Evolutionary conservation across 2,797 vertebrate genomes (phyloP), one percentile per base, ranked within the genome.

Genomic region (Sebastes trivittatus): DNA sequence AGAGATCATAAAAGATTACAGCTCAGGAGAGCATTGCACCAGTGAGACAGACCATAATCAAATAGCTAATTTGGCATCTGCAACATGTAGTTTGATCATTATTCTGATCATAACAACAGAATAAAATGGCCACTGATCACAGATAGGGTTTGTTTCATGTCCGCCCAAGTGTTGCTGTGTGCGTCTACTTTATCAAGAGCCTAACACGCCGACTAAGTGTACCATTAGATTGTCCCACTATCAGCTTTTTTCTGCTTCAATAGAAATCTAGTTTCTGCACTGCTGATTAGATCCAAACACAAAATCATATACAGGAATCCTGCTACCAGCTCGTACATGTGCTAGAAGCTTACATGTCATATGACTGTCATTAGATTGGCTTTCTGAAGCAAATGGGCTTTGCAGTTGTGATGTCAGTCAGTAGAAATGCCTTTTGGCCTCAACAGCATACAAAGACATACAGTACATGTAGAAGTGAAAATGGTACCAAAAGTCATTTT

Each of bases 351-450:
- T 72, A 25, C 69, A 66, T 59, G 86, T 89, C 85, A 88, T 77
- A 82, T 91, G 89, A 92, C 84, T 74, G 55, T 82, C 79, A 75
- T 88, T 86, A 77, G 78, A 67, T 65, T 58, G 65, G 7, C 59
- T 46, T 59, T 76, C 56, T 81, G 79, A 83, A 62, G 59, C 32
- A 62, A 83, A 80, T 63, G 16, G 54, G 52, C 68, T 79, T 77
- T 75, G 49, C 56, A 76, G 80, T 80, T n/a, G 11, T 77, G 54
- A 77, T 62, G 49, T 75, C 20, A 84, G 36, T 81, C 69, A 55
- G 55, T 71, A 27, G 27, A 65, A 75, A 85, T 77, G 30, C 59
- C 62, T 78, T 72, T 67, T 27, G 22, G 49, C 30, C 42, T 77
- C 16, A 27, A 30, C 49, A 34, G 11, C 55, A 60, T 11, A 52